Conservation (phyloP, 2,888 invertebrate species). For the Ichneumoninae sp. region DNA sequence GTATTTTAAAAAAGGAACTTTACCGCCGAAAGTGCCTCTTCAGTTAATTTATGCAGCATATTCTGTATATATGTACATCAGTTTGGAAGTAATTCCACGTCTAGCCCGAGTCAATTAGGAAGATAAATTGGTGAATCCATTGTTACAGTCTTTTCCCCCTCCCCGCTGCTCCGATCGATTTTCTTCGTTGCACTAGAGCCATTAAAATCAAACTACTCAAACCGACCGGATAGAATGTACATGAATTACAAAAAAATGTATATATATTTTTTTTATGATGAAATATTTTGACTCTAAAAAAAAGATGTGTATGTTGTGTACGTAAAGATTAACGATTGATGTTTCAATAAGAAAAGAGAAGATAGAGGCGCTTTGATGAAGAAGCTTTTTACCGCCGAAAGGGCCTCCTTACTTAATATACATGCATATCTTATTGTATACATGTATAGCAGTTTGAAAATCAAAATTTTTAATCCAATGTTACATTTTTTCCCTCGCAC, state of each 20-base stretch:
- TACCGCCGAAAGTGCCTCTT: too few relatives aligned
- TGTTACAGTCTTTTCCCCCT: conserved; percentile 4
- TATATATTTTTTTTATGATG: neutral
- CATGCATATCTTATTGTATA: too few relatives aligned
- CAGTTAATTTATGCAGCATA: too few relatives aligned
- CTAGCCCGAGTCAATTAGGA: neutral
- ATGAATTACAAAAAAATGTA: neutral
- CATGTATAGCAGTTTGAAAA: neutral
- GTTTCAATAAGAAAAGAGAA: too few relatives aligned
- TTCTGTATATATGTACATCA: too few relatives aligned
- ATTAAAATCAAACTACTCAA: neutral
- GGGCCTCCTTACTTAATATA: too few relatives aligned
- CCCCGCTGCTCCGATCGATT: conserved; percentile 10
- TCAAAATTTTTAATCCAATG: neutral
- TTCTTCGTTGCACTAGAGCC: neutral
- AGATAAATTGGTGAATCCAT: neutral
- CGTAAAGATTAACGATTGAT: too few relatives aligned
- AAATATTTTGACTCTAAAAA: too few relatives aligned
- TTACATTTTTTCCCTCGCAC: neutral
- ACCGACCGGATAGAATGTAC: neutral
- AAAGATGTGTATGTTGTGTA: too few relatives aligned
- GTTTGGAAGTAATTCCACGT: neutral
- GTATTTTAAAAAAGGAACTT: too few relatives aligned
- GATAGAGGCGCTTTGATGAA: too few relatives aligned
- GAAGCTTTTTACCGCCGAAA: too few relatives aligned